Evolutionary conservation across 2,888 invertebrate genomes (phyloP).

Genomic region (Prosopocoilus inquinatus): DNA sequence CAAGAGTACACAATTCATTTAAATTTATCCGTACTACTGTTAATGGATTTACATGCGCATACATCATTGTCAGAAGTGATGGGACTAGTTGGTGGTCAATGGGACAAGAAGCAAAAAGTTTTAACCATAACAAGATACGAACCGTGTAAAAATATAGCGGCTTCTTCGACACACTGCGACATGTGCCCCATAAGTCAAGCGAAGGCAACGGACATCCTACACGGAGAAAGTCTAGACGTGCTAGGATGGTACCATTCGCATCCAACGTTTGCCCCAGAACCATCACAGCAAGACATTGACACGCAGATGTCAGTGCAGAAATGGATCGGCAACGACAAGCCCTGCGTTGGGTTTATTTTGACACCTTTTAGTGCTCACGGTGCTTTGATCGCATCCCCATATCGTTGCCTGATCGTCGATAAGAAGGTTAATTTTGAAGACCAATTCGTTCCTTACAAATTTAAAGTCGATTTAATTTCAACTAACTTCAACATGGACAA

Average conservation of each 20-base stretch:
- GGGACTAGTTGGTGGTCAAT: conserved; percentile 67
- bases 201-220: conserved; percentile 59
- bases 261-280: conserved; percentile 68
- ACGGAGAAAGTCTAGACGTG: conserved; percentile 47
- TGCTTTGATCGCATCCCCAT: conserved; percentile 55
- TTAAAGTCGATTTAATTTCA: conserved; percentile 52
- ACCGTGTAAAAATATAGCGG: conserved; percentile 63
- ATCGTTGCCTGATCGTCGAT: conserved; percentile 58
- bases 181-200: conserved; percentile 74
- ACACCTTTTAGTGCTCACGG: conserved; percentile 62
- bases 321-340: conserved; percentile 55
- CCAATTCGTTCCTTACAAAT: conserved; percentile 54
- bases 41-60: conserved; percentile 72
- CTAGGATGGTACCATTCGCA: conserved; percentile 81
- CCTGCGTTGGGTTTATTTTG: conserved; percentile 65
- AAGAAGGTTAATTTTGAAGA: conserved; percentile 44
- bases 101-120: conserved; percentile 40
- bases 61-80: conserved; percentile 70
- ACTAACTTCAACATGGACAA: conserved; percentile 41
- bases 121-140: conserved; percentile 57
- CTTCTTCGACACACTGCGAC: conserved; percentile 69
- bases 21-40: conserved; percentile 59
- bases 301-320: conserved; percentile 64
- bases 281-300: conserved; percentile 66
- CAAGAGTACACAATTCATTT: conserved; percentile 63